Evolutionary conservation across 2,888 invertebrate genomes (phyloP).

Genomic region (Tenthredo scrophulariae): DNA sequence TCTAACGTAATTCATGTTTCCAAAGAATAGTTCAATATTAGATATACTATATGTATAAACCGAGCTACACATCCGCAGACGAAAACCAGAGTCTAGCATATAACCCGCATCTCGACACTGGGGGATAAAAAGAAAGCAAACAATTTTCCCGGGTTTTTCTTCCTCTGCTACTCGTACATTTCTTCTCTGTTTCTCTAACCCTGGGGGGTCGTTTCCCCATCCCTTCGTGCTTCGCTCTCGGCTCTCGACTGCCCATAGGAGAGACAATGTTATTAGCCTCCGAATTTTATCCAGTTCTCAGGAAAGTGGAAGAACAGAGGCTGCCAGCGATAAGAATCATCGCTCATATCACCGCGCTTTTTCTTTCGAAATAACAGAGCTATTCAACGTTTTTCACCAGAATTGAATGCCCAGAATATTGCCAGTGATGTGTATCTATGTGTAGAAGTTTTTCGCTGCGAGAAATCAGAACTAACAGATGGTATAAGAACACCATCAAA

Average conservation of each 20-base stretch:
- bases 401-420: background rate
- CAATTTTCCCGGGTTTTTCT: slow-evolving; percentile 40
- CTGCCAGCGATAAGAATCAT: slow-evolving; percentile 46
- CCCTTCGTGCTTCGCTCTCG: slow-evolving; percentile 7
- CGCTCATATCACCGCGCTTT: slow-evolving; percentile 24
- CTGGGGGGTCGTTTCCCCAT: slow-evolving; percentile 41
- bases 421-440: background rate
- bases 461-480: background rate
- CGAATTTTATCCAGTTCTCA: slow-evolving; percentile 28
- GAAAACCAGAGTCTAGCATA: slow-evolving; percentile 18
- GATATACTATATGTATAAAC: background rate
- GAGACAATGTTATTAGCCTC: slow-evolving; percentile 50
- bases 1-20: background rate
- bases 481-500: too few species aligned
- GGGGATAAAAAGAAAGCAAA: slow-evolving; percentile 48
- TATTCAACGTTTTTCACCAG: slow-evolving; percentile 21
- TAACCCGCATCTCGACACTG: slow-evolving; percentile 41
- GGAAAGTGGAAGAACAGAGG: slow-evolving; percentile 29
- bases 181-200: slow-evolving; percentile 30
- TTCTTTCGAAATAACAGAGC: slow-evolving; percentile 30
- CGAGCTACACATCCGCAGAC: background rate
- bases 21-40: background rate
- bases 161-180: background rate
- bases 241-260: slow-evolving; percentile 47
- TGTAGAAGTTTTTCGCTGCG: background rate